Conservation (phyloP, 2,797 vertebrate species). For the Poeciliopsis infans region DNA sequence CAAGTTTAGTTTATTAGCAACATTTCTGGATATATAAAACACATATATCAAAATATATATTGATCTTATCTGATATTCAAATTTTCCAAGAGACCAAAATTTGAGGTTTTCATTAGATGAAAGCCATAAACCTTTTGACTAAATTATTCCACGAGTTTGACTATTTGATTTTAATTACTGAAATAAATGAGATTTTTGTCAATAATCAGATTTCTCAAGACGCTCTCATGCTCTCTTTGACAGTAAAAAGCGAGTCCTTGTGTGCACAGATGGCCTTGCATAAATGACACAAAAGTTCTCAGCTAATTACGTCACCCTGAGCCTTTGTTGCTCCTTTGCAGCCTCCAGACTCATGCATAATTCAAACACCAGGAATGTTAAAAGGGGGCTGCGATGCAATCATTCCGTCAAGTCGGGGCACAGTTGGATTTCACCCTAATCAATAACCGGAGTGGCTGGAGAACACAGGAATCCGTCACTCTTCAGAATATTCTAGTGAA, state of each 20-base stretch:
- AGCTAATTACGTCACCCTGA: neutral
- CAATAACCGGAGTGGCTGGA: neutral
- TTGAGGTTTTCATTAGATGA: neutral
- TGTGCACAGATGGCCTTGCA: neutral
- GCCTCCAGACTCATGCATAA: slow-evolving; percentile 25
- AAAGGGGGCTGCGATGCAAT: neutral
- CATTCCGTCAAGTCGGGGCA: neutral
- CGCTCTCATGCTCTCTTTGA: neutral
- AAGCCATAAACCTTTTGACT: neutral
- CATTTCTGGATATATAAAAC: neutral
- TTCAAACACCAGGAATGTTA: slow-evolving; percentile 17
- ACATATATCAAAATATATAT: neutral
- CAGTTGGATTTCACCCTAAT: neutral
- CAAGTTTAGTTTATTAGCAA: neutral
- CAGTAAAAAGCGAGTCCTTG: neutral
- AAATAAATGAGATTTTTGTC: neutral
- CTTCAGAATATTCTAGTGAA: neutral
- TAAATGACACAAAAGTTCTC: neutral
- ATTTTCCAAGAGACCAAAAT: neutral
- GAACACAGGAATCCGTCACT: neutral
- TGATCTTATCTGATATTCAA: neutral
- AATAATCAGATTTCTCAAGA: neutral
- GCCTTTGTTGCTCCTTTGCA: neutral
- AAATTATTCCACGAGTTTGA: neutral
- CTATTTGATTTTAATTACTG: neutral